Base-by-base conservation (phyloP, 2,888 invertebrate genomes). In the Hypselothyrea guttata region DNA sequence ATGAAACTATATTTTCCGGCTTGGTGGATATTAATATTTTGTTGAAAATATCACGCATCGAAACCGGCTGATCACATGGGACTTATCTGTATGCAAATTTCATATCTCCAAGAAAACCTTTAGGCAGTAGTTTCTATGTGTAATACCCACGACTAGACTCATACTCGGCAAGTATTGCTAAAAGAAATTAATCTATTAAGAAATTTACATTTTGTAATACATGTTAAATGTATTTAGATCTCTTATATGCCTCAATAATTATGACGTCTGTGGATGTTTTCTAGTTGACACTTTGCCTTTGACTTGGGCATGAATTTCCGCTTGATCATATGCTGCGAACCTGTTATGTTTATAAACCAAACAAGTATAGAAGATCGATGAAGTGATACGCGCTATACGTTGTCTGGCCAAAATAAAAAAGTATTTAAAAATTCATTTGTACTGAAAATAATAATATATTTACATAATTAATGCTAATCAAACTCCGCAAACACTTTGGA, bases 391-490 rank as follows among this genome's bases (percentile, higher is more conserved):
- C 30, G 16, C 22, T 28, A 28, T 30, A 40, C 40, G 57, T 55
- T 45, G 28, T 46, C 31, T 12, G 28, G 7, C 40, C n/a, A n/a
- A 30, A 30, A n/a, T 27, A 55, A 64, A 48, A 40, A 33, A 28
- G 22, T 48, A 18, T 51, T 49, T 40, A 18, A 37, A 42, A 57
- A 64, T 53, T 55, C 49, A 58, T 51, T 58, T 58, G 51, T 47
- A 64, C 45, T 46, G 42, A 58, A 55, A 46, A 49, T 44, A 53
- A 35, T 33, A 48, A 59, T 60, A 47, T 51, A 61, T 65, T 61
- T 33, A 74, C 71, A 74, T 64, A 71, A 55, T 47, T 46, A 35
- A 68, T 55, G 62, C 34, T 53, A 57, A 62, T 62, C 52, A 48
- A 59, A 40, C 18, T 35, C 33, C 18, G 7, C 28, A n/a, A 15